Conservation (phyloP, 2,888 invertebrate genomes). For the Gymnocheta viridis region DNA sequence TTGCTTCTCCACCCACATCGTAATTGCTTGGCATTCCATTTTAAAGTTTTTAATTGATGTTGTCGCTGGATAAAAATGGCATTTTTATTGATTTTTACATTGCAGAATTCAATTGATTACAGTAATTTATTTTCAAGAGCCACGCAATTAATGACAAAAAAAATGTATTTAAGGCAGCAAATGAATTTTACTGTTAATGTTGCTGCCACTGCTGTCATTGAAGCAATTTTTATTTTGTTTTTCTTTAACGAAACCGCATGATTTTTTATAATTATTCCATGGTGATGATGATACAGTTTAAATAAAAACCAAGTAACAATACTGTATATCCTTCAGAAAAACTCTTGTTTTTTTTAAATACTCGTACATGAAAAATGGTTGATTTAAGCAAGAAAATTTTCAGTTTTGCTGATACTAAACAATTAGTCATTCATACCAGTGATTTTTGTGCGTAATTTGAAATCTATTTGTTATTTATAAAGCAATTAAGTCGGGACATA, state of each 20-base stretch:
- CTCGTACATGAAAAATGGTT: neutral
- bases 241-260: constrained; percentile 39
- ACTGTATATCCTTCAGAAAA: neutral
- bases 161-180: constrained; percentile 46
- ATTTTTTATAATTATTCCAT: neutral
- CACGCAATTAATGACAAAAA: constrained; percentile 54
- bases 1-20: neutral
- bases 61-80: constrained; percentile 58
- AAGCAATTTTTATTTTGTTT: constrained; percentile 34
- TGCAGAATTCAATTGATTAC: constrained; percentile 67
- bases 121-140: constrained; percentile 69
- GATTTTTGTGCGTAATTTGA: too few relatives aligned
- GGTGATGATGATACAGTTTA: constrained; percentile 2
- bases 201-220: neutral
- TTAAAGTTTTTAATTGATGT: constrained; percentile 67
- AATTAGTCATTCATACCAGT: neutral
- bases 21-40: constrained; percentile 61
- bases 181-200: constrained; percentile 24
- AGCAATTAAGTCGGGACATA: neutral
- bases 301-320: neutral
- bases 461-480: too few relatives aligned
- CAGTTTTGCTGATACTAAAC: neutral
- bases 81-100: constrained; percentile 64
- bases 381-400: neutral
- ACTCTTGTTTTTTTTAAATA: neutral